phyloP scores from a whole-genome alignment of 2,113 vertebrate species.

The Psammodynastes pulverulentus region DNA sequence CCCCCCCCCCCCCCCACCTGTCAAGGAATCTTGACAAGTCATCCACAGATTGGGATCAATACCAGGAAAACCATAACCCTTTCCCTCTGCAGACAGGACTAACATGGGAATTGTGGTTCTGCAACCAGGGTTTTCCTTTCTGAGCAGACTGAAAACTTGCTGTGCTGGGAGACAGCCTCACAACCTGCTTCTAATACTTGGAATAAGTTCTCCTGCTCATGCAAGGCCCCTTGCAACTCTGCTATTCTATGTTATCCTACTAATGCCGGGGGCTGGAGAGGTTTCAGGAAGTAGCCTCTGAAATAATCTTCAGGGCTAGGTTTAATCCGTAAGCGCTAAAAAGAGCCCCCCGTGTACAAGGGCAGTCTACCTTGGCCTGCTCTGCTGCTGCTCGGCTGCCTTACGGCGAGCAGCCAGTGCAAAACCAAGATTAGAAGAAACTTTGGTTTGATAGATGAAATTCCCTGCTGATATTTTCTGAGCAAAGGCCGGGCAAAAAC shows the following conservation, averaged over 20 bases:
- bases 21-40: neutral
- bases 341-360: rapidly evolving
- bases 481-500: neutral
- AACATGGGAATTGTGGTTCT: neutral
- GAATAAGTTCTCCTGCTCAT: no score
- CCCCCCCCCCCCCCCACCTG: no score
- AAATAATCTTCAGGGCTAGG: neutral
- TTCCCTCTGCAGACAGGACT: neutral
- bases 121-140: neutral
- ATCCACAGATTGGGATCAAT: neutral
- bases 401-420: neutral
- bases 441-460: neutral
- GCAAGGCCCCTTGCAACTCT: no score
- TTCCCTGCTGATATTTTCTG: neutral
- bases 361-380: neutral
- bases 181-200: neutral
- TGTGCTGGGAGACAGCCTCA: no score
- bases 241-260: no score
- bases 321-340: neutral
- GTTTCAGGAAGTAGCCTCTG: neutral
- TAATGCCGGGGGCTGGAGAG: neutral
- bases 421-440: neutral
- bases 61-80: neutral
- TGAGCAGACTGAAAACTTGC: neutral
- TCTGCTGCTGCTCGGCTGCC: neutral